These are phyloP conservation scores for Paradoxurus hermaphroditus DNA, from an alignment of 2,113 vertebrate genomes.

Conservation along the genomic window DNA sequence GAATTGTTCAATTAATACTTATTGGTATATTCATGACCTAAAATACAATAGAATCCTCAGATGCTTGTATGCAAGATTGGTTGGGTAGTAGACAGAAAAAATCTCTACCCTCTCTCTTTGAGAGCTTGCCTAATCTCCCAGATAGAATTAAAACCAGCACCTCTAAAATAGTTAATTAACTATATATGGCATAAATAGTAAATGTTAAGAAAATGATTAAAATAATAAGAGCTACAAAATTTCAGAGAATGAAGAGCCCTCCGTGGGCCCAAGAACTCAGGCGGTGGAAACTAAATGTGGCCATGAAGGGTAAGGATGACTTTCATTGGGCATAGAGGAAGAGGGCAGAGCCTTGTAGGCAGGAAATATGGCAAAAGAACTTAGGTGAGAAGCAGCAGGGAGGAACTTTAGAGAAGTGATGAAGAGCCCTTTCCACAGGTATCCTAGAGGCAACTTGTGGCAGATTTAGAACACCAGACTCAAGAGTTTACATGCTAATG, in stretches of 20 bases:
- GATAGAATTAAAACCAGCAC: not conserved
- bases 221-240: not conserved
- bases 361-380: not conserved
- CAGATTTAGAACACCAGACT: not conserved
- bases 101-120: not conserved
- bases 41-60: not conserved
- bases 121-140: not conserved
- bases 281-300: not conserved
- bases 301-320: not conserved
- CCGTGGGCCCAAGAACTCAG: not conserved
- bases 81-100: not conserved
- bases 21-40: not conserved
- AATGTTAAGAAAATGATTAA: not conserved
- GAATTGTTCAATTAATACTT: not conserved
- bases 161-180: not conserved
- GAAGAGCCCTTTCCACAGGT: too few relatives aligned
- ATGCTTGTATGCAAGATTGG: not conserved
- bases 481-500: not conserved
- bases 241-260: not conserved
- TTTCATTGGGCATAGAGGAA: not conserved
- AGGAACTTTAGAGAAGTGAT: not conserved
- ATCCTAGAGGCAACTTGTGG: not conserved
- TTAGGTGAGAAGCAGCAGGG: not conserved
- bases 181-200: not conserved
- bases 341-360: not conserved